These are phyloP conservation scores for Rousettus madagascariensis DNA, from an alignment of 2,797 vertebrate species.

Conservation along the genomic window DNA sequence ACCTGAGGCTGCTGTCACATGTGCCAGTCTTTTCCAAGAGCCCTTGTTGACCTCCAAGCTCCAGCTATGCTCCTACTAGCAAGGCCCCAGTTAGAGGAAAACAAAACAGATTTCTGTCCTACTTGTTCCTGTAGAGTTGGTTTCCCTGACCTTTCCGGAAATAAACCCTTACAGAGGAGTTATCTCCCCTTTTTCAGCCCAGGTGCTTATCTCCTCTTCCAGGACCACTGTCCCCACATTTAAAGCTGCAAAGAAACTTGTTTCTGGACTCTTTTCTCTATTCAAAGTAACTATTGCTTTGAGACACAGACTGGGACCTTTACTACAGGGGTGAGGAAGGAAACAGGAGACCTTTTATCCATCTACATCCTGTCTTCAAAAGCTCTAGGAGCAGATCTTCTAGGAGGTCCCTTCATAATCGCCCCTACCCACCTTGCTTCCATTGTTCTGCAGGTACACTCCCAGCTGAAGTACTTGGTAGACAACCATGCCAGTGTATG, in stretches of 20 bases:
- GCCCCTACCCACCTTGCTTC: neutral
- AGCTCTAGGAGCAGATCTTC: neutral
- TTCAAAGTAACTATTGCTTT: neutral
- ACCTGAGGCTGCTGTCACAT: neutral
- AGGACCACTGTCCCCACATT: neutral
- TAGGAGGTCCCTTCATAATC: neutral
- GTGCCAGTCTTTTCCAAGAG: neutral
- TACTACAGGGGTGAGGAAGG: neutral
- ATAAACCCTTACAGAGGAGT: neutral
- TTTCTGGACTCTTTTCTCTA: neutral
- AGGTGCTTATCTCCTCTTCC: neutral
- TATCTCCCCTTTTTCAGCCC: neutral
- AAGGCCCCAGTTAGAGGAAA: neutral
- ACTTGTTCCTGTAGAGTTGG: neutral
- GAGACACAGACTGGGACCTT: neutral
- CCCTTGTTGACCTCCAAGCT: neutral
- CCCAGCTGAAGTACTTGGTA: slow-evolving; percentile 93
- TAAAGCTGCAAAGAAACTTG: neutral
- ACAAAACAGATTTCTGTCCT: neutral
- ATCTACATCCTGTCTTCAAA: neutral
- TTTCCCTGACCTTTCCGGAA: neutral
- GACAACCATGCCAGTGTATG: slow-evolving; percentile 95
- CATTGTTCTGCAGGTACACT: slow-evolving; percentile 89
- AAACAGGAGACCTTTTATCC: neutral
- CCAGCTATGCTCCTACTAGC: neutral